A percentile compares a stretch with the other conserved stretches of the same genome.
These are phyloP conservation scores for Sapayoa aenigma DNA, from an alignment of 2,113 vertebrate genomes.

Conservation along the genomic window DNA sequence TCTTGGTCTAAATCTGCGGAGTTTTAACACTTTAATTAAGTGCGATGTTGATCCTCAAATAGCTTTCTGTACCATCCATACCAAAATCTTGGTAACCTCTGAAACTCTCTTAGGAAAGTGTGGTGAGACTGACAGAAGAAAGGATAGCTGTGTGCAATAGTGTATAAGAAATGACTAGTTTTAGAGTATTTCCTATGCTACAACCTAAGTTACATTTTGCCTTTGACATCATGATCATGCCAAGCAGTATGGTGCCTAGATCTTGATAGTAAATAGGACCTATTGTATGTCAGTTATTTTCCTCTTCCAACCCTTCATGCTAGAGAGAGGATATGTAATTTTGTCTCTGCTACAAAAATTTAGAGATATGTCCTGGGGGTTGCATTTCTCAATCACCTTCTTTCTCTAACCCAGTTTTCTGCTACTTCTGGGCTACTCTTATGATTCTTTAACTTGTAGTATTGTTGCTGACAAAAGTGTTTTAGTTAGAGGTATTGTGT, in stretches of 20 bases:
- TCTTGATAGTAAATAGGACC: neutral
- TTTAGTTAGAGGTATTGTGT: neutral
- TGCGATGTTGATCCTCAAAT: neutral
- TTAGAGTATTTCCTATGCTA: neutral
- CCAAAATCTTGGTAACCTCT: neutral
- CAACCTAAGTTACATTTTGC: neutral
- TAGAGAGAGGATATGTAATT: neutral
- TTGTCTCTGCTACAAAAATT: neutral
- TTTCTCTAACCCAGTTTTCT: neutral
- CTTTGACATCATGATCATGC: neutral
- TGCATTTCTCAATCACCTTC: neutral
- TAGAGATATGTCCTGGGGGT: neutral
- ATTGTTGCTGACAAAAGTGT: neutral
- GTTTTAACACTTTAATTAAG: neutral
- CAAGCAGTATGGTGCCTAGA: neutral
- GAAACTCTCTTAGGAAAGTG: neutral
- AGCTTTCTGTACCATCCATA: neutral
- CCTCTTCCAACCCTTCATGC: neutral
- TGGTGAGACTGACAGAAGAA: neutral
- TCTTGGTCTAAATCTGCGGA: neutral
- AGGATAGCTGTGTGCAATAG: neutral
- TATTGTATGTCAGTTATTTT: neutral
- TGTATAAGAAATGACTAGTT: neutral
- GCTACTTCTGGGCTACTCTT: neutral
- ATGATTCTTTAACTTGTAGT: fast-evolving